Base-by-base conservation (phyloP, 2,797 vertebrate genomes). In the Macropodus opercularis region DNA sequence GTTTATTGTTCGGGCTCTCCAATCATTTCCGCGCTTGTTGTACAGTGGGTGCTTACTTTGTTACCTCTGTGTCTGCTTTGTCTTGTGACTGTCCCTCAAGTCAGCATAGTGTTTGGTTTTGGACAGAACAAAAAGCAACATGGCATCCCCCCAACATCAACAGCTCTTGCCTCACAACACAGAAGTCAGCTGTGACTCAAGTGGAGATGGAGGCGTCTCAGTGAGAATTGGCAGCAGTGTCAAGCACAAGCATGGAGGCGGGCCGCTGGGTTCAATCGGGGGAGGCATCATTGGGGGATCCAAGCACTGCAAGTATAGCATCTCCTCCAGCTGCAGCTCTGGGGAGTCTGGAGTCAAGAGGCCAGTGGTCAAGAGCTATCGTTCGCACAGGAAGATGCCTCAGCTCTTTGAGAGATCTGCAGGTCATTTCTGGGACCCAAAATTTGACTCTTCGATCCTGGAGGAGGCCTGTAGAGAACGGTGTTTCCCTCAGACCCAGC, bases 321-420 rank as follows among this genome's bases (percentile, higher is more conserved):
- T 98, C 85, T 98, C 96, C 5, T 98, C 96, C 81, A 98, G 97
- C 91, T 96, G 95, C 75, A 97, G 96, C 85, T 98, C 96, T 0
- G 96, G 94, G 29, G 95, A 96, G 80, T 95, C 95, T 0, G 95
- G 92, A 44, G 91, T 89, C 59, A 91, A 86, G 50, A 91, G 88
- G 81, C 84, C 91, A 0, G 85, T 84, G 17, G 92, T 88, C 10
- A 87, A 85, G 49, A 89, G 88, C 36, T 86, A 90, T 57, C 93
- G 93, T 32, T 63, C 91, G 5, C 91, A 91, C 18, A 92, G 79
- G 79, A 93, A 91, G 72, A 92, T 98, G 76, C 97, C 97, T 4
- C 96, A 95, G 90, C 94, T 99, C 40, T 99, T 99, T 22, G 98
- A 99, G 86, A 91, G 97, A 81, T 98, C 98, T 4, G 97, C 97